Evolutionary conservation across 2,113 vertebrate genomes (phyloP), one percentile per base, ranked within the genome.

Genomic region (Noctilio leporinus): DNA sequence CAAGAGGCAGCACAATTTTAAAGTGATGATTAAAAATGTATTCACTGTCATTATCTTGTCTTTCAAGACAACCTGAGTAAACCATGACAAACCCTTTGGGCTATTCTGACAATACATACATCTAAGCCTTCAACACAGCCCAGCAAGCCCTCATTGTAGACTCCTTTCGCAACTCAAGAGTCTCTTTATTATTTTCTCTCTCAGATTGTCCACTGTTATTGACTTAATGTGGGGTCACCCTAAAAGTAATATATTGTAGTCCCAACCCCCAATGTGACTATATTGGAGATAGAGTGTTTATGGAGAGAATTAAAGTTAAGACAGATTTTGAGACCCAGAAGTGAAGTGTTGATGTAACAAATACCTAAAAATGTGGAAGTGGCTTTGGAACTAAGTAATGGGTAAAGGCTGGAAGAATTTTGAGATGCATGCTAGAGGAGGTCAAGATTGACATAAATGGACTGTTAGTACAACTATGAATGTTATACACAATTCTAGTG

Each of bases 1-100:
- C 90, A 91, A 87, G 55, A 92, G 49, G 70, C 49, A 96, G 85
- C 38, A 64, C 28, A 93, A 78, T 72, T 90, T 88, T 96, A 94
- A 96, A 95, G 86, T 78, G 87, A 89, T 91, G 73, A 91, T 90
- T 95, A 96, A 86, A 97, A 95, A 95, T 87, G 64, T 78, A 94
- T 90, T 97, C 62, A 73, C 24, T 94, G 73, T 97, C 89, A 96
- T 97, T 89, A 78, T 86, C 67, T 93, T 59, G 6, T 47, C 89
- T 77, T 76, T 81, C 24, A 57, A 89, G 83, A 93, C 30, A 91
- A 81, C 26, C 26, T 19, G 7, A 95, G 51, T 53, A 49, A 91
- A 67, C 7, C 19, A 57, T 73, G 70, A 81, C n/a, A 95, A 93
- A 76, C 1, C 0, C 45, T 67, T 55, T 35, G 91, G 10, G 9